Evolutionary conservation across 2,888 invertebrate species (phyloP), one percentile per base, ranked within the genome.

Genomic region (Chirona hameri): DNA sequence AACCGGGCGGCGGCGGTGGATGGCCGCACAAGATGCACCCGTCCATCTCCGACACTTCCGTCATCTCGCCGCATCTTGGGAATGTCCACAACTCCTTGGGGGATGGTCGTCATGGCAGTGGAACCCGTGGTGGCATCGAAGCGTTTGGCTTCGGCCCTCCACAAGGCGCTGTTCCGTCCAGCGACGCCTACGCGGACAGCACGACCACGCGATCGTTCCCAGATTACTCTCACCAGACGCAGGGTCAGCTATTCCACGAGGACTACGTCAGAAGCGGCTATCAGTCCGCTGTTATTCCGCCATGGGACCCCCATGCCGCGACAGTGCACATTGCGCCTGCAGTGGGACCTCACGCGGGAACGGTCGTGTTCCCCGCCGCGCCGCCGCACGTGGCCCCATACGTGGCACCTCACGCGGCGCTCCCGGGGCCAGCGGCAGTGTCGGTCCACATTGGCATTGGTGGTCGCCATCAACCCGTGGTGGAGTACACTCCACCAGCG

Each of bases 401-500:
- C 29, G 18, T 39, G 21, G 31, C 18, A 31, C 72, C 0, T 2
- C 1, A n/a, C 39, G 39, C 21, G 10, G 39, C 18, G 10, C 27
- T 24, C 39, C 24, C 24, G 10, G 39, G 39, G 24, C 46, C 39
- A 9, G 4, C 76, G 24, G 1, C 46, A 21, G 76, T 76, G 3
- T 39, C 76, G 5, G 46, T 76, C 76, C 76, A 76, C n/a, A 46
- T 76, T 2, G 76, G 76, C n/a, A 24, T 76, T 24, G 76, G 76
- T 10, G 52, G 52, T 18, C n/a, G n/a, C n/a, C 52, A 52, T 18
- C 46, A 46, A 7, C 76, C 76, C 21, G 76, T 76, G 39, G 46
- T 46, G 9, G 76, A 18, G 3, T 76, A 76, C 76, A 5, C 24
- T 10, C 18, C 76, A 21, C 46, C 76, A 18, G 24, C 39, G 72